Evolutionary conservation across 2,113 vertebrate genomes (phyloP).

Genomic region (Austrofundulus limnaeus): DNA sequence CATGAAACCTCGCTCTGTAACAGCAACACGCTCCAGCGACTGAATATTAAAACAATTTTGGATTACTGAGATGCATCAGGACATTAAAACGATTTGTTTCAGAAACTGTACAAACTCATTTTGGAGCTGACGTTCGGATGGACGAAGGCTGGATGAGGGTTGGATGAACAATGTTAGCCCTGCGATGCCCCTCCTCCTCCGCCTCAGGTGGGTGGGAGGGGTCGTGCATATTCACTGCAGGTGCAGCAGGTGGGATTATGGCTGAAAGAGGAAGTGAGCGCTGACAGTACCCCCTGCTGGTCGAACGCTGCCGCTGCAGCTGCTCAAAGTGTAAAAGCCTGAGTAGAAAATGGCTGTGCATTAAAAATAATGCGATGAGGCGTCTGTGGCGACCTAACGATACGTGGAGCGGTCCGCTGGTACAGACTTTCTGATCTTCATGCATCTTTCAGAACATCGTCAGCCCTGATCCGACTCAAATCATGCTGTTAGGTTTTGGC

Average conservation of each 20-base stretch:
- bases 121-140: background rate
- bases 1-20: background rate
- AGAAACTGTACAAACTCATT: slow-evolving; percentile 30
- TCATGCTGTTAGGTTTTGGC: slow-evolving; percentile 41
- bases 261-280: slow-evolving; percentile 46
- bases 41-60: too few relatives aligned
- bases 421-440: slow-evolving; percentile 8
- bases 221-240: slow-evolving; percentile 66
- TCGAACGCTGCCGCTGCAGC: slow-evolving; percentile 59
- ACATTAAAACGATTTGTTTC: slow-evolving; percentile 15
- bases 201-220: slow-evolving; percentile 35
- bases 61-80: too few relatives aligned
- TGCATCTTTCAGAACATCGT: slow-evolving; percentile 15
- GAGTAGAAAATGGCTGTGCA: slow-evolving; percentile 68
- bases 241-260: slow-evolving; percentile 65
- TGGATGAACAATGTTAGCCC: slow-evolving; percentile 32
- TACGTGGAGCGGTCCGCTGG: too few relatives aligned
- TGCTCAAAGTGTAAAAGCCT: slow-evolving; percentile 65
- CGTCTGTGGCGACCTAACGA: slow-evolving; percentile 49
- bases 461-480: slow-evolving; percentile 34
- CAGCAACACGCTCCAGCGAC: background rate
- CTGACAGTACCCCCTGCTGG: slow-evolving; percentile 71
- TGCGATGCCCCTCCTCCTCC: slow-evolving; percentile 25
- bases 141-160: background rate
- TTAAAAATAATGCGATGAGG: slow-evolving; percentile 45